phyloP scores from a whole-genome alignment of 64 coral and sea anemone species.

The Astreopora myriophthalma region DNA sequence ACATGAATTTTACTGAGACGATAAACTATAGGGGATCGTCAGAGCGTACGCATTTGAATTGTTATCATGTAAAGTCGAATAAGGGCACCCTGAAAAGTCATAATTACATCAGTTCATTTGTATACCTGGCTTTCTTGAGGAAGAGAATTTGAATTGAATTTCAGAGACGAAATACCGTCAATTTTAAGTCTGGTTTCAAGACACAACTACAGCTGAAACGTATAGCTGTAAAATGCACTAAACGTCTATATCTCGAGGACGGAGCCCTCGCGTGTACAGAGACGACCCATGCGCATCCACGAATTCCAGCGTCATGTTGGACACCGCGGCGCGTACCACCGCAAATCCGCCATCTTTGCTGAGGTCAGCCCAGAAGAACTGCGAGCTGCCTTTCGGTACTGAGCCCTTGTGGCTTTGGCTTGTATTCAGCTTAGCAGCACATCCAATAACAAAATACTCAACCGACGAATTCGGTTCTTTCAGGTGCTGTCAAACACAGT shows the following conservation, averaged over 20 bases:
- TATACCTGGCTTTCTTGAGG: too few species aligned
- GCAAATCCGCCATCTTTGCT: conserved; percentile 74
- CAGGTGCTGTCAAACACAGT: conserved; percentile 45
- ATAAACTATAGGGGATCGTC: too few species aligned
- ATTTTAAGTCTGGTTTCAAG: too few species aligned
- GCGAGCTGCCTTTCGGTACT: conserved; percentile 60
- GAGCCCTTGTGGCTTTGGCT: not conserved
- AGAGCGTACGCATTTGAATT: too few species aligned
- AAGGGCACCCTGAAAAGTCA: too few species aligned
- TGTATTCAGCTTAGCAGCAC: conserved; percentile 36
- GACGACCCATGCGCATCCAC: conserved; percentile 29
- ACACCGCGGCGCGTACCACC: conserved; percentile 16
- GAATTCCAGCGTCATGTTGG: conserved; percentile 56
- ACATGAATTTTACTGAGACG: too few species aligned
- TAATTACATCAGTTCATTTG: too few species aligned
- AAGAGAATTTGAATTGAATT: too few species aligned
- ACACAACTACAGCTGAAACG: not conserved
- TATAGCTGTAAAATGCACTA: not conserved
- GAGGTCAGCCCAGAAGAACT: conserved; percentile 79
- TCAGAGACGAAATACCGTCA: too few species aligned
- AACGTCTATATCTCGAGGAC: not conserved
- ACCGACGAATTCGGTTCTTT: conserved; percentile 76
- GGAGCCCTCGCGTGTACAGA: conserved; percentile 3
- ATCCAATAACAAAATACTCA: conserved; percentile 84
- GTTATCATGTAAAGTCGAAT: too few species aligned